Base-by-base conservation (phyloP, 2,797 vertebrate species). In the Scyliorhinus canicula region DNA sequence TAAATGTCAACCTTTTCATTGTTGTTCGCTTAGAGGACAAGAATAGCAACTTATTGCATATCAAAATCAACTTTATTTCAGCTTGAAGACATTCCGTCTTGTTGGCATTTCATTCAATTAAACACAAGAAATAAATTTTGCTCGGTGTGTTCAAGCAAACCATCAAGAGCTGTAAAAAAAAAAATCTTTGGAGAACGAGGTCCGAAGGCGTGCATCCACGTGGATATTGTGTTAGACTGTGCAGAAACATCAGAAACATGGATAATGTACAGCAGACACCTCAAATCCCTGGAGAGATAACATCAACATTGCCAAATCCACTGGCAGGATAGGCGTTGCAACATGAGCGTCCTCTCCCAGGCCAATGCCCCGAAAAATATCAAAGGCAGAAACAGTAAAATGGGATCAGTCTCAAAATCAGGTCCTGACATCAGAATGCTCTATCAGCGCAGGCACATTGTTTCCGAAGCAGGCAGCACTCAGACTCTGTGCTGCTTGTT, bases 1-100 rank as follows among this genome's bases (percentile, higher is more conserved):
- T 94, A 94, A 94, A 94, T 94, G 67, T 74, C 93, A 94, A 94
- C 26, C 67, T 63, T 94, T 94, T 74, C 93, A 52, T 35, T 94
- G 93, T 71, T 69, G 55, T 94, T 94, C 93, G 74, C 31, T 31
- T 94, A 71, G 55, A 74, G 63, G 65, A 50, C 69, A 74, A n/a
- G 67, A 19, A 50, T 63, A 52, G 14, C 14, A 93, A 52, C 47
- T 16, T 69, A 16, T 24, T 93, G 44, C 4, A 35, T 52, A 93
- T 71, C 67, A 26, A 55, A 94, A 94, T 52, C 47, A 50, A 5
- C 47, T 74, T 94, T 94, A 44, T 60, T 90, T 60, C 55, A 60
- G 52, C 28, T 90, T 21, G 50, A 55, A 90, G 28, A 60, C 86
- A 90, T n/a, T n/a, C 67, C 52, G 65, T 50, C 93, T 71, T 93